Conservation (phyloP, 2,113 vertebrate species). For the Menura novaehollandiae region DNA sequence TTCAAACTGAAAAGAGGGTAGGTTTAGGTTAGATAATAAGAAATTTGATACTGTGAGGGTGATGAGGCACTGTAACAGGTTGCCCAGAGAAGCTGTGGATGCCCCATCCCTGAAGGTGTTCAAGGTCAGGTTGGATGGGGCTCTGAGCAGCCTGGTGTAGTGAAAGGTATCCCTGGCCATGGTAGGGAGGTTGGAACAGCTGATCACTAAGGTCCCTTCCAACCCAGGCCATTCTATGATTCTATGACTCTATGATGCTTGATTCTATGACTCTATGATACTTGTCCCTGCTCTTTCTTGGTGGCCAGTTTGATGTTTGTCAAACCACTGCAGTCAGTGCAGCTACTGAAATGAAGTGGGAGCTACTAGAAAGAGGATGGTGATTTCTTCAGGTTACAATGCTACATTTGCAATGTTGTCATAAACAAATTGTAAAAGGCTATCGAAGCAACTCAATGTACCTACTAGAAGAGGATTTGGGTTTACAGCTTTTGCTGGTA, state of each 20-base stretch:
- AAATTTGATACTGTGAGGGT: not conserved
- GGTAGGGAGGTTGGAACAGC: fast-evolving
- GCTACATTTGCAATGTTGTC: not conserved
- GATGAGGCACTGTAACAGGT: too few species aligned
- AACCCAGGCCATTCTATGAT: too few species aligned
- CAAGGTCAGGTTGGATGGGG: not conserved
- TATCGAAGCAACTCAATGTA: not conserved
- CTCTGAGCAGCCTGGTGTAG: not conserved
- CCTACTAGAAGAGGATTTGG: not conserved
- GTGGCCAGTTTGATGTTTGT: not conserved
- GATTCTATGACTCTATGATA: not conserved
- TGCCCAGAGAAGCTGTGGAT: not conserved
- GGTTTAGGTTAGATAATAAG: not conserved
- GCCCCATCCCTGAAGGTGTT: not conserved
- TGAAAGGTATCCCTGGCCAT: not conserved
- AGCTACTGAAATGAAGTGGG: not conserved
- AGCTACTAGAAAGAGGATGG: not conserved
- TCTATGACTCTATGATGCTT: not conserved
- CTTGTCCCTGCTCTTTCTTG: not conserved
- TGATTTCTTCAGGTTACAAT: not conserved
- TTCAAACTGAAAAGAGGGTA: fast-evolving
- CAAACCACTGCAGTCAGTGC: not conserved
- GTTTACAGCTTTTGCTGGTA: not conserved
- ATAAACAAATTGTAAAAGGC: not conserved
- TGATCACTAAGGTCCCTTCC: not conserved